Conservation (phyloP, 2,797 vertebrate species). For the Acanthurus lineatus region DNA sequence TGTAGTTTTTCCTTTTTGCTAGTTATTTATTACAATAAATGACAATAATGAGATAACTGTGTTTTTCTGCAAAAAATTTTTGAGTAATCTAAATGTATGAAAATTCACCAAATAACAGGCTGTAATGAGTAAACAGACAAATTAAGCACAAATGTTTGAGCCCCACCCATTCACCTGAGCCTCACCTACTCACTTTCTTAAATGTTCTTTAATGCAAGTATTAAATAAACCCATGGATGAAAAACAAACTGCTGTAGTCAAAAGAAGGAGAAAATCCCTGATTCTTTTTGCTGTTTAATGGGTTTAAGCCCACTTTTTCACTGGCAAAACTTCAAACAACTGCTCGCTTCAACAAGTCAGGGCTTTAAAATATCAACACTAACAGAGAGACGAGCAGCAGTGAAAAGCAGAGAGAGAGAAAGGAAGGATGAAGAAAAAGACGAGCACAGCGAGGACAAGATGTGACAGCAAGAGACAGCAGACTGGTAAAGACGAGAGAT, state of each 20-base stretch:
- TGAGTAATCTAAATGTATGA: neutral
- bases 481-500: constrained; percentile 2
- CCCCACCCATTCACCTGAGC: constrained; percentile 39
- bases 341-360: constrained; percentile 66
- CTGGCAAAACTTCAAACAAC: constrained; percentile 77
- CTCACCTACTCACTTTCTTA: constrained; percentile 52
- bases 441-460: constrained; percentile 24
- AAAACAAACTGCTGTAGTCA: constrained; percentile 39
- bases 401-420: constrained; percentile 23
- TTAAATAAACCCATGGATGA: constrained; percentile 41
- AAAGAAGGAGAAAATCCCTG: constrained; percentile 63
- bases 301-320: constrained; percentile 61
- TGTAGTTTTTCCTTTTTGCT: no score
- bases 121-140: constrained; percentile 14
- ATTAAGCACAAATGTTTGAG: constrained; percentile 26
- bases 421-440: constrained; percentile 16
- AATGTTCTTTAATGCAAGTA: constrained; percentile 33
- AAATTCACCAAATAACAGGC: constrained; percentile 9
- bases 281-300: constrained; percentile 57
- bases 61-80: neutral
- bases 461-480: constrained; percentile 8
- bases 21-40: constrained; percentile 10
- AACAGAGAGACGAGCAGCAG: constrained; percentile 32
- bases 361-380: constrained; percentile 55
- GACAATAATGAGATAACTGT: neutral